Evolutionary conservation across 2,888 invertebrate genomes (phyloP), one percentile per base, ranked within the genome.

Genomic region (Nomada lathburiana): DNA sequence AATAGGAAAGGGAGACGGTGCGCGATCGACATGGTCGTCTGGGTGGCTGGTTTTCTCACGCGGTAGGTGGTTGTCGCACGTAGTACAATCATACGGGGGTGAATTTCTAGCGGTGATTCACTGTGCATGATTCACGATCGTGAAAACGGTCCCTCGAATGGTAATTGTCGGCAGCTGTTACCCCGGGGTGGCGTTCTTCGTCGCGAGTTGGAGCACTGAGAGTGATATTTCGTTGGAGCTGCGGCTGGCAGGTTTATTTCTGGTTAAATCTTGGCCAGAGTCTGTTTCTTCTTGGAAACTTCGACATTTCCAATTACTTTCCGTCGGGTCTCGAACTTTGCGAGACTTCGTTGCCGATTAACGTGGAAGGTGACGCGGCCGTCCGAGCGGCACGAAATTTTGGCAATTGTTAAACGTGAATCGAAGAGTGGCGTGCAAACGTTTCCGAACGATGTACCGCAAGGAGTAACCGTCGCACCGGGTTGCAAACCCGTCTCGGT

Each of bases 11-110:
- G 13, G 36, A 64, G 16, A 50, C 23, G 16, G 16, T 3, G 47
- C 16, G 3, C 16, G 7, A 59, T 72, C 79, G 63, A 77, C 64
- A 94, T 94, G 94, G 92, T 94, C 86, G 92, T 93, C 87, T 94
- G 92, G 87, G 90, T 94, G 74, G 93, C 94, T 67, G 93, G 93
- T 88, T 94, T 78, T 78, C 82, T 94, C 88, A 92, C 92, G 89
- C 93, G 94, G 94, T 94, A 92, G 76, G 93, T 92, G 60, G 59
- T 57, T n/a, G 64, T 55, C 11, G 20, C n/a, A 42, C 47, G 47
- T 47, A 3, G 29, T 5, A 2, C n/a, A 20, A 26, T 62, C n/a
- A 57, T 53, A 50, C 20, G 69, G 71, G 84, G 81, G 74, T 81
- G 84, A 84, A 69, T 81, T 83, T 74, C 59, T 10, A 60, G 23